A percentile compares a stretch with the other conserved stretches of the same genome.
These are phyloP conservation scores for Andrena minutula DNA, from an alignment of 2,888 invertebrate species.

Conservation along the genomic window DNA sequence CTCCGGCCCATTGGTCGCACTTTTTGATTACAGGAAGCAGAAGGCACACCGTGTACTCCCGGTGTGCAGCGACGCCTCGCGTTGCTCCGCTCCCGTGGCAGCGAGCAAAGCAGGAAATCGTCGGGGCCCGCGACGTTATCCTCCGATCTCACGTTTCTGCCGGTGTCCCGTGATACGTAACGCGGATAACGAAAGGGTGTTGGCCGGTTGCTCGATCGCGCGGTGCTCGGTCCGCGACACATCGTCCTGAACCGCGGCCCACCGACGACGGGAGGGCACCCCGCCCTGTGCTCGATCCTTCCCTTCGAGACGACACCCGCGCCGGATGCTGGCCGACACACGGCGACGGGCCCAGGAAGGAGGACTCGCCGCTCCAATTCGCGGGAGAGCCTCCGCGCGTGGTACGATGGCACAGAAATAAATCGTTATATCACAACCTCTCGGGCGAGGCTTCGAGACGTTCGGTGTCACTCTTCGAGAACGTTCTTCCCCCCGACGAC, in stretches of 20 bases:
- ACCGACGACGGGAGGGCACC: not conserved
- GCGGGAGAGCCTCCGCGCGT: constrained; percentile 45
- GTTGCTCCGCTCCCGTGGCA: not conserved
- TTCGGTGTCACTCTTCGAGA: constrained; percentile 45
- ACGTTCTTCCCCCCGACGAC: constrained; percentile 30
- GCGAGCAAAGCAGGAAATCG: constrained; percentile 1
- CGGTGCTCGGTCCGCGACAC: not conserved
- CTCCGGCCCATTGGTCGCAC: constrained; percentile 47
- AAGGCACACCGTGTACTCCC: constrained; percentile 38
- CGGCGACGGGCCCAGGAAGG: constrained; percentile 40
- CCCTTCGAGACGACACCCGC: not conserved
- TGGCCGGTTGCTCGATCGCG: not conserved
- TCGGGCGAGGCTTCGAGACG: constrained; percentile 63
- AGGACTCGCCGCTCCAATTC: constrained; percentile 34
- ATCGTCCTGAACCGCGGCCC: constrained; percentile 1
- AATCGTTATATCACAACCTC: constrained; percentile 75
- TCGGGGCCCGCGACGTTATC: constrained; percentile 11
- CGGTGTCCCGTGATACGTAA: constrained; percentile 23
- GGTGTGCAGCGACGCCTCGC: constrained; percentile 18
- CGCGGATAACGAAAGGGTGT: not conserved
- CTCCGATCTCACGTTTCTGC: constrained; percentile 27
- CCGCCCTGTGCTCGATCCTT: not conserved
- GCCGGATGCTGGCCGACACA: constrained; percentile 1
- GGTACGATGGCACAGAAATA: constrained; percentile 68
- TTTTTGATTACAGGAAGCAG: constrained; percentile 65